Percentiles rank a stretch among this genome's conserved stretches.
Conservation (phyloP, 1,140 invertebrate genomes). For the Gonatopus flavifemur region DNA sequence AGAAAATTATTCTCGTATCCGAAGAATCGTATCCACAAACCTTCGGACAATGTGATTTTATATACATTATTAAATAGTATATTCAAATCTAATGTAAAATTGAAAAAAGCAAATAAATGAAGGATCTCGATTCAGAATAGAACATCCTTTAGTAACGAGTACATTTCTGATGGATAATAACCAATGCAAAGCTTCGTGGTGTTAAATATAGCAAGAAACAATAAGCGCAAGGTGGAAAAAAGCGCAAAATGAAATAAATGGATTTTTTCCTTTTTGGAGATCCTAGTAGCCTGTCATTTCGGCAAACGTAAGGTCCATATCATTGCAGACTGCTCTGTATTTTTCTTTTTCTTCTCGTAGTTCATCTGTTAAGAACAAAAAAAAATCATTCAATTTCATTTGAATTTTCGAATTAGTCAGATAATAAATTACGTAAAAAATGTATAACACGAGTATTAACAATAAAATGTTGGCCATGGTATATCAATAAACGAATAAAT, state of each 20-base stretch:
- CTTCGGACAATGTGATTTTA: too few relatives aligned
- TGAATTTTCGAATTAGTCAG: not conserved
- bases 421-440: not conserved
- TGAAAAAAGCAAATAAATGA: too few relatives aligned
- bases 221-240: slow-evolving; percentile 39
- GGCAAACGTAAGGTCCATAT: slow-evolving; percentile 73
- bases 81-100: too few relatives aligned
- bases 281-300: slow-evolving; percentile 59
- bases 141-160: too few relatives aligned
- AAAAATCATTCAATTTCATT: slow-evolving; percentile 6
- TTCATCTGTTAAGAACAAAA: slow-evolving; percentile 66
- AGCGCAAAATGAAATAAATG: slow-evolving; percentile 38
- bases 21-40: too few relatives aligned
- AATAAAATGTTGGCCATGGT: too few relatives aligned
- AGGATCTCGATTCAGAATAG: too few relatives aligned
- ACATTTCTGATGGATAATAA: too few relatives aligned
- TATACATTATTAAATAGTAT: too few relatives aligned
- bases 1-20: too few relatives aligned
- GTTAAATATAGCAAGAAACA: slow-evolving; percentile 32
- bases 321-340: slow-evolving; percentile 70
- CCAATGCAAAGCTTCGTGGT: too few relatives aligned
- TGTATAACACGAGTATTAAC: not conserved
- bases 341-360: slow-evolving; percentile 71
- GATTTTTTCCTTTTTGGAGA: slow-evolving; percentile 8
- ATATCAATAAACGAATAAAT: not conserved